phyloP scores from a whole-genome alignment of 2,113 vertebrate species.

The Tor tambroides region DNA sequence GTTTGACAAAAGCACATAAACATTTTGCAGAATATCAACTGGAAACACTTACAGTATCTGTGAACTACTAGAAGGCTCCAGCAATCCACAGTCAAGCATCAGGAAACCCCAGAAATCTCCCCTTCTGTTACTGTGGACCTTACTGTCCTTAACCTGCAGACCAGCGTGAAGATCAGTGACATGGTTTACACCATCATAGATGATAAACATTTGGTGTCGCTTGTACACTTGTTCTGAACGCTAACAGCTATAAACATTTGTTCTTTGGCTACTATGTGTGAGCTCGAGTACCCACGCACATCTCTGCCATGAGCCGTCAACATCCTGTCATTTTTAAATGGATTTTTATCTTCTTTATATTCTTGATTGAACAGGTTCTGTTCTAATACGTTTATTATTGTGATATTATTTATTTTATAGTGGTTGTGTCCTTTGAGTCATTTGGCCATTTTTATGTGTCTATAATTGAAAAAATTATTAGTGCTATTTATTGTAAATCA shows the following conservation, averaged over 20 bases:
- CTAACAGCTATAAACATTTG: constrained; percentile 11
- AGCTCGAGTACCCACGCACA: constrained; percentile 5
- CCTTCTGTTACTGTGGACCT: constrained; percentile 31
- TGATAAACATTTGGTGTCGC: constrained; percentile 17
- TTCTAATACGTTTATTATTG: constrained; percentile 13
- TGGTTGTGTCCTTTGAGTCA: constrained; percentile 10
- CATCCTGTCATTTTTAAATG: constrained; percentile 22
- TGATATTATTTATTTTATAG: constrained; percentile 38
- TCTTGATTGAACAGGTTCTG: constrained; percentile 28
- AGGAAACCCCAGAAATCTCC: constrained; percentile 37
- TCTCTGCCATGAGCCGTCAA: background rate
- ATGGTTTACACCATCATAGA: background rate
- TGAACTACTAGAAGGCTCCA: background rate
- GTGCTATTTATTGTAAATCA: constrained; percentile 48
- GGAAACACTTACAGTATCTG: background rate
- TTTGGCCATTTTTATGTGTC: constrained; percentile 51
- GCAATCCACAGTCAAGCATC: background rate
- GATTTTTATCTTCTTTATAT: constrained; percentile 4
- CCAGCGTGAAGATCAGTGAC: constrained; percentile 15
- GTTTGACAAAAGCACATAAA: background rate
- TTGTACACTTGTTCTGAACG: background rate
- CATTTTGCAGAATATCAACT: background rate
- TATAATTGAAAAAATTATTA: constrained; percentile 50
- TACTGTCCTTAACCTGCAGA: constrained; percentile 27
- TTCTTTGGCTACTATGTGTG: constrained; percentile 38